phyloP scores from a whole-genome alignment of 2,888 invertebrate species.

The Dromius quadrimaculatus region DNA sequence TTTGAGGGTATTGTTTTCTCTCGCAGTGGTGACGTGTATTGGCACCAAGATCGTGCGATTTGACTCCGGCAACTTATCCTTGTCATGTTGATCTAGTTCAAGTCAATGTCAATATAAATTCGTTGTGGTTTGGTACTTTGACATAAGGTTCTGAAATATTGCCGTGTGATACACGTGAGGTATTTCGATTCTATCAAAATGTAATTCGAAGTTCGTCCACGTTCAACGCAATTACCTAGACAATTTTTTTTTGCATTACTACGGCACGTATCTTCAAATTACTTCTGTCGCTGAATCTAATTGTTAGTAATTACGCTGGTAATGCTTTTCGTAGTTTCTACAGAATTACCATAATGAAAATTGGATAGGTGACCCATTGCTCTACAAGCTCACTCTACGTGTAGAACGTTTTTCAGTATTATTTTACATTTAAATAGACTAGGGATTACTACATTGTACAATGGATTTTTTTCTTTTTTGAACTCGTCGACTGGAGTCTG shows the following conservation, averaged over 20 bases:
- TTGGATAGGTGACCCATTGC: constrained; percentile 42
- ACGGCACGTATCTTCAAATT: constrained; percentile 51
- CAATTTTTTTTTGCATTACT: constrained; percentile 44
- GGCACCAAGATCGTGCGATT: too few species aligned
- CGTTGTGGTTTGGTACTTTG: too few species aligned
- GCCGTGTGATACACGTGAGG: too few species aligned
- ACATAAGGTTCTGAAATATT: too few species aligned
- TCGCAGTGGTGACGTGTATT: too few species aligned
- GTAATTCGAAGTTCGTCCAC: constrained; percentile 45
- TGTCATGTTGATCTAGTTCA: too few species aligned
- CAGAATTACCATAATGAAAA: constrained; percentile 47
- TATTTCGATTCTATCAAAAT: constrained; percentile 7
- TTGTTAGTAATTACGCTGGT: constrained; percentile 48
- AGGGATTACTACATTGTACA: constrained; percentile 26
- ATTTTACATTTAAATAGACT: constrained; percentile 42
- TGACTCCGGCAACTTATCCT: too few species aligned
- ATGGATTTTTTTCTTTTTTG: constrained; percentile 14
- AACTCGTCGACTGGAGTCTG: not conserved
- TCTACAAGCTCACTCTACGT: constrained; percentile 21
- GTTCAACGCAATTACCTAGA: constrained; percentile 47
- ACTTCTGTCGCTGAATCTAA: constrained; percentile 50
- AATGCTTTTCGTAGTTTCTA: constrained; percentile 38
- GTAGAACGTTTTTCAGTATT: constrained; percentile 35
- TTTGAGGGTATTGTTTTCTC: too few species aligned
- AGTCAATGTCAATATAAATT: too few species aligned